Conservation (phyloP, 92 coral and sea anemone species). For the Actinostola sp. region DNA sequence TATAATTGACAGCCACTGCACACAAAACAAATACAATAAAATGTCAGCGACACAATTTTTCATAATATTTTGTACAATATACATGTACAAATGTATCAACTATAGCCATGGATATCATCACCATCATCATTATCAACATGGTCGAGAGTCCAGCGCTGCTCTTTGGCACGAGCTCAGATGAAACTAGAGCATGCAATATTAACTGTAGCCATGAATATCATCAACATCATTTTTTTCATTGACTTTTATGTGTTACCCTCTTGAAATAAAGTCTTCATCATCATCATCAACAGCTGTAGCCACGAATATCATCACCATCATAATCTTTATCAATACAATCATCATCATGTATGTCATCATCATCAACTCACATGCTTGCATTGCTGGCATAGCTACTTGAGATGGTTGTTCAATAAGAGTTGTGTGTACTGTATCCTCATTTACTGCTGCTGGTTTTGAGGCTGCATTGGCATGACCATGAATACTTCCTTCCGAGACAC, state of each 20-base stretch:
- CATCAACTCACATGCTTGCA: constrained; percentile 11
- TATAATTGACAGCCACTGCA: constrained; percentile 17
- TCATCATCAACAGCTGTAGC: too few species aligned
- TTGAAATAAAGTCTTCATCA: too few species aligned
- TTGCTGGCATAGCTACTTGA: constrained; percentile 32
- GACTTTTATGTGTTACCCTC: too few species aligned
- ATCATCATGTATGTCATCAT: neutral
- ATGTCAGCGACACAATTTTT: too few species aligned
- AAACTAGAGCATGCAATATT: too few species aligned
- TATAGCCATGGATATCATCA: neutral
- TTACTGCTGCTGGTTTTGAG: neutral
- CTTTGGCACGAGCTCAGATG: too few species aligned
- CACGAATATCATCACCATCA: neutral
- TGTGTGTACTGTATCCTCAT: constrained; percentile 19
- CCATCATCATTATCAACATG: neutral
- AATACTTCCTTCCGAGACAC: constrained; percentile 54
- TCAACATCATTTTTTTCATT: too few species aligned
- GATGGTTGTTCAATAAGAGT: constrained; percentile 31
- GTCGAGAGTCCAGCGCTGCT: too few species aligned
- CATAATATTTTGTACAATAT: too few species aligned
- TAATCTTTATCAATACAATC: neutral
- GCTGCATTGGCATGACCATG: constrained; percentile 14
- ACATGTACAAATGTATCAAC: too few species aligned
- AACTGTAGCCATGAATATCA: too few species aligned
- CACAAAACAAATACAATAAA: too few species aligned